Evolutionary conservation across 1,140 invertebrate genomes (phyloP), one percentile per base, ranked within the genome.

Genomic region (Drosophila navojoa): DNA sequence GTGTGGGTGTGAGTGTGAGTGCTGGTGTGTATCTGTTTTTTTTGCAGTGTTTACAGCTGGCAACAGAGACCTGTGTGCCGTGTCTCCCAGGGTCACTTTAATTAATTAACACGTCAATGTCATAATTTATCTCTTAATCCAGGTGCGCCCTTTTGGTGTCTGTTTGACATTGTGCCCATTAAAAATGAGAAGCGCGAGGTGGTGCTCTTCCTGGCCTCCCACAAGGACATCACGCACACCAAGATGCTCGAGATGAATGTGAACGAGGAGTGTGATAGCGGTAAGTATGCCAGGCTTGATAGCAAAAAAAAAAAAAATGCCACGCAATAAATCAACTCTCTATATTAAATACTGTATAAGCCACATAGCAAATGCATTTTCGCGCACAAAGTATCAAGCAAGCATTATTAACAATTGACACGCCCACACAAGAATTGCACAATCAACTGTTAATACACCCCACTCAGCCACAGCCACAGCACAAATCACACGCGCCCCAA

Each of bases 181-280:
- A 99, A 99, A 93, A 99, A 99, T 94, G 98, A 99, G 92, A 99
- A 99, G 92, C 94, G 97, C 69, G 97, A 99, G 94, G 98, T 99
- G 78, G 98, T 99, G 0, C 94, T 99, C 60, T 99, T 98, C 91
- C 94, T 99, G 80, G 98, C 97, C 52, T 99, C 98, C 1, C 98
- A 98, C 94, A 99, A 99, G 93, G 98, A 99, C 92, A 98, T 99
- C 92, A 98, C 97, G 25, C 95, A 96, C 90, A 97, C 96, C 62
- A 98, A 98, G 93, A 96, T 96, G 95, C 94, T 94, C 69, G 95
- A 95, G 93, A 94, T 95, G 94, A 95, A 95, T 92, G 94, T 95
- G 90, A 95, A 95, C 92, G 96, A 96, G 93, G 94, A 96, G 85
- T 95, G 95, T 91, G 96, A 96, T 92, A 96, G 95, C 94, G 96